Evolutionary conservation across 2,113 vertebrate genomes (phyloP).

Genomic region (Polypterus senegalus): DNA sequence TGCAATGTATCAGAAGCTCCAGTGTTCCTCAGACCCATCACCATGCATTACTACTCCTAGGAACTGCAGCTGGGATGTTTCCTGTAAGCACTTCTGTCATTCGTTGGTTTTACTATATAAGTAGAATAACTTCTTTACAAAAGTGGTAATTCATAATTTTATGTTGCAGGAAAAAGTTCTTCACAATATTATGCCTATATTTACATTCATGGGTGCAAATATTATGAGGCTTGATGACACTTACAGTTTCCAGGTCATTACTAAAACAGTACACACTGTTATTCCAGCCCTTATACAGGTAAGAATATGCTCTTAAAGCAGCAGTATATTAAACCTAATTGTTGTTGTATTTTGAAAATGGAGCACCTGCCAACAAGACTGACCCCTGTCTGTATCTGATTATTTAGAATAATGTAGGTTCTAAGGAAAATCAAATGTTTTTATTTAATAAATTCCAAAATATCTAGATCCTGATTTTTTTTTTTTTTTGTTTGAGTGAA

Average conservation of each 20-base stretch:
- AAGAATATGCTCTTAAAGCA: slow-evolving; percentile 8
- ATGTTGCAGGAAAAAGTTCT: slow-evolving; percentile 82
- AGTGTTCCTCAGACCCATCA: slow-evolving; percentile 90
- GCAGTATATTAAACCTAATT: no score
- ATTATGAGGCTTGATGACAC: slow-evolving; percentile 84
- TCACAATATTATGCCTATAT: slow-evolving; percentile 97
- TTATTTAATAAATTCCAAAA: no score
- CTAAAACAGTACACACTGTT: slow-evolving; percentile 82
- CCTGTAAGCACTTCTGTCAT: slow-evolving; percentile 57
- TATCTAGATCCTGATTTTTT: no score
- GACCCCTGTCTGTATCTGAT: no score
- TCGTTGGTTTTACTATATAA: no score
- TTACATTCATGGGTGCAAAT: slow-evolving; percentile 94
- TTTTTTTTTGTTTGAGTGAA: no score
- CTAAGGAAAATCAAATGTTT: no score
- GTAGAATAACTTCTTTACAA: no score
- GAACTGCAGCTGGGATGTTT: slow-evolving; percentile 72
- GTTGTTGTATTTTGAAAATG: no score
- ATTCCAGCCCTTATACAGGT: slow-evolving; percentile 88
- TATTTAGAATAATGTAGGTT: no score
- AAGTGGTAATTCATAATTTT: slow-evolving; percentile 4
- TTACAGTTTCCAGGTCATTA: slow-evolving; percentile 94
- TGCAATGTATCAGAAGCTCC: slow-evolving; percentile 77
- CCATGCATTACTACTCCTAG: slow-evolving; percentile 81
- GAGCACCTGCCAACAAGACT: no score